Base-by-base conservation (phyloP, 2,797 vertebrate genomes). In the Aplochiton taeniatus region DNA sequence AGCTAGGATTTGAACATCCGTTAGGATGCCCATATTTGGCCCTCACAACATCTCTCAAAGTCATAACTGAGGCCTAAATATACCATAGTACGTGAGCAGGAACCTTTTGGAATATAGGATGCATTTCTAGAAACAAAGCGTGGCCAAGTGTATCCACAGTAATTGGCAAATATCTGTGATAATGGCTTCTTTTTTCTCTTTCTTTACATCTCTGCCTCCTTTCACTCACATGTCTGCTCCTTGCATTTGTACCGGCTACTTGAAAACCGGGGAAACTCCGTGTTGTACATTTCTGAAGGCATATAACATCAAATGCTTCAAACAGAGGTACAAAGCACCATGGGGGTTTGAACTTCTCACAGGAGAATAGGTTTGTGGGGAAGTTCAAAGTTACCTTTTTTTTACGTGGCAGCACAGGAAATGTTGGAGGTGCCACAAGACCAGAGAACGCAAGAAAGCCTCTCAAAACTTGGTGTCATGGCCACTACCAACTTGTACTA, bases 251-350 rank as follows among this genome's bases (percentile, higher is more conserved):
- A 66, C 70, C 47, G 31, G 59, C 68, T 77, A 75, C 80, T 82
- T 82, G 68, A 82, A 83, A 86, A 80, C 77, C 12, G 63, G 49
- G 60, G 47, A 51, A 58, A 68, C 53, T 31, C 69, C 47, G 11
- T 69, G 71, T 64, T 67, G 69, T 18, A 75, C 54, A 43, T 52
- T 88, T 88, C 88, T 85, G 76, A 91, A 80, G 79, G 89, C 88
- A 89, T 89, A 84, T 72, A 66, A 92, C 87, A 93, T 91, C 89
- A 91, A 86, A 90, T 81, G 75, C 74, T 82, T 84, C 62, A 58
- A 73, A 75, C 74, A 74, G 61, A 83, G 75, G 77, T 80, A 88
- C 87, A 89, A 84, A 85, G 82, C 74, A 72, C 69, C 53, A 43
- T 69, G 63, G 61, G 73, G 76, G 73, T 88, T 87, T 88, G 85